Conservation (phyloP, 2,113 vertebrate species). For the Arothron firmamentum region DNA sequence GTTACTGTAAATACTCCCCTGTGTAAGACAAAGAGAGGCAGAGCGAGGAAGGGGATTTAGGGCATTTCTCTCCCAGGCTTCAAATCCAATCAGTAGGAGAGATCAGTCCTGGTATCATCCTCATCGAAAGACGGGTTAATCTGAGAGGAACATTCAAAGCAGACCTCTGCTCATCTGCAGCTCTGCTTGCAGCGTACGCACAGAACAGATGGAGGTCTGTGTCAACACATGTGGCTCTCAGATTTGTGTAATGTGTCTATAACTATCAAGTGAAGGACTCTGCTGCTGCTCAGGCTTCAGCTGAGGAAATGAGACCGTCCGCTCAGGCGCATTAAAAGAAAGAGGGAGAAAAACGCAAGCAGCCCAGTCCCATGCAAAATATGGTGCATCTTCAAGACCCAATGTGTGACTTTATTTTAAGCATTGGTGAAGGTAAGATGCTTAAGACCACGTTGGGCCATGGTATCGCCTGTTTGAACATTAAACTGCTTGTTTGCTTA, state of each 20-base stretch:
- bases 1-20: constrained; percentile 69
- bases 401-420: too few species aligned
- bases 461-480: too few species aligned
- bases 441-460: too few species aligned
- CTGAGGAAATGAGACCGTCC: neutral
- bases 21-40: constrained; percentile 34
- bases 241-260: constrained; percentile 21
- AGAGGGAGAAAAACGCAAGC: too few species aligned
- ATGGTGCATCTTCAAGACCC: too few species aligned
- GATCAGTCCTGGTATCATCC: constrained; percentile 64
- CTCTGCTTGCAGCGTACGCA: constrained; percentile 28
- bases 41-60: constrained; percentile 30
- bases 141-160: constrained; percentile 66
- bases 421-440: too few species aligned
- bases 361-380: too few species aligned
- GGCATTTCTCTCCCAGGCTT: constrained; percentile 59
- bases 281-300: neutral
- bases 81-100: constrained; percentile 67
- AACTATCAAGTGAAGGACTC: constrained; percentile 10
- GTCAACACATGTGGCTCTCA: constrained; percentile 48
- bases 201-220: constrained; percentile 39
- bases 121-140: constrained; percentile 65
- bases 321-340: neutral
- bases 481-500: too few species aligned
- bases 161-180: constrained; percentile 55